These are phyloP conservation scores for Torymus texanus DNA, from an alignment of 2,888 invertebrate genomes.

Conservation along the genomic window DNA sequence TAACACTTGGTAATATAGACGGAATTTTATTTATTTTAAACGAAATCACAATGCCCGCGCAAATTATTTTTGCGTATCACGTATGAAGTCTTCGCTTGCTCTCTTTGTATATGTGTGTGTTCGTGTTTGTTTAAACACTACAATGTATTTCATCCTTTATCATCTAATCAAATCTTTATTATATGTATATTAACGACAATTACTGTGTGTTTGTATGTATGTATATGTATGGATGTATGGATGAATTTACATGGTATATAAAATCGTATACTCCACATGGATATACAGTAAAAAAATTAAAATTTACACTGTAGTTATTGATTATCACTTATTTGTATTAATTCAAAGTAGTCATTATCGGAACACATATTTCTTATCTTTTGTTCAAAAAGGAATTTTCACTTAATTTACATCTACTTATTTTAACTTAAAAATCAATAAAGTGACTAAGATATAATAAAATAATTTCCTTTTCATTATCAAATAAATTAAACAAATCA, in stretches of 20 bases:
- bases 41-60: slow-evolving; percentile 66
- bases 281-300: slow-evolving; percentile 48
- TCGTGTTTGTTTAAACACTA: slow-evolving; percentile 54
- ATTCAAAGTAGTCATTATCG: slow-evolving; percentile 29
- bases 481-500: slow-evolving; percentile 15
- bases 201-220: slow-evolving; percentile 54
- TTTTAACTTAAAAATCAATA: slow-evolving; percentile 34
- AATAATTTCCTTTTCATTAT: slow-evolving; percentile 2
- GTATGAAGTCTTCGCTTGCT: slow-evolving; percentile 59
- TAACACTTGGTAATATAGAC: slow-evolving; percentile 60
- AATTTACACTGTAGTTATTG: slow-evolving; percentile 35
- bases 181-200: slow-evolving; percentile 60
- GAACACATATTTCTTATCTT: slow-evolving; percentile 34
- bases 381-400: slow-evolving; percentile 31
- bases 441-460: slow-evolving; percentile 31
- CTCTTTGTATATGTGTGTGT: slow-evolving; percentile 54
- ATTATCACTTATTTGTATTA: slow-evolving; percentile 40
- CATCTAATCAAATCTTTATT: slow-evolving; percentile 62
- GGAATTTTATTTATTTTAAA: slow-evolving; percentile 64
- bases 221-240: slow-evolving; percentile 58
- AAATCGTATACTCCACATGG: slow-evolving; percentile 50
- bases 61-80: slow-evolving; percentile 66
- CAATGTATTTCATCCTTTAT: slow-evolving; percentile 62
- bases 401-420: slow-evolving; percentile 28
- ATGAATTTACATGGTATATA: slow-evolving; percentile 57